phyloP scores from a whole-genome alignment of 2,888 invertebrate species.

The Rhodophaea formosa region DNA sequence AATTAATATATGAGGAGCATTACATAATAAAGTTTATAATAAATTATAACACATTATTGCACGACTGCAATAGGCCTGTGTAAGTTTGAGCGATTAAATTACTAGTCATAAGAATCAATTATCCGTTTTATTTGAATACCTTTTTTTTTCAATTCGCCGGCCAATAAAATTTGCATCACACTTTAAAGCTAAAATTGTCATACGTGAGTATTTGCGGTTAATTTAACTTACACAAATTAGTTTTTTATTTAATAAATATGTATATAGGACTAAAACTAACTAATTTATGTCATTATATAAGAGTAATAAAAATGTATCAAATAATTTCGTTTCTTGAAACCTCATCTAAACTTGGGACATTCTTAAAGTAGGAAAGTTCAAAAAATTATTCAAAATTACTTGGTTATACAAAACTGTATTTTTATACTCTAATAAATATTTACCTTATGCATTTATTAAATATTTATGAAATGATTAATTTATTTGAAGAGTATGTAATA shows the following conservation, averaged over 20 bases:
- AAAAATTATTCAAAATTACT: background rate
- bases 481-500: background rate
- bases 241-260: conserved; percentile 31
- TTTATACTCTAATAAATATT: background rate
- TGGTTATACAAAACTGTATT: background rate
- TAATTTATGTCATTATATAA: conserved; percentile 23
- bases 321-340: conserved; percentile 40
- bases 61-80: background rate
- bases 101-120: conserved; percentile 3
- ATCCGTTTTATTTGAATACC: no score
- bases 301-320: conserved; percentile 33
- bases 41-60: background rate
- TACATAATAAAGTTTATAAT: no score
- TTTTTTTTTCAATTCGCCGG: background rate
- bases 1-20: no score
- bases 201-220: conserved; percentile 36
- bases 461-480: background rate
- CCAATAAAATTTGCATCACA: background rate
- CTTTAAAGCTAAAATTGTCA: conserved; percentile 27
- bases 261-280: conserved; percentile 40
- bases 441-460: conserved; percentile 6
- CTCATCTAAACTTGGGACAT: conserved; percentile 27
- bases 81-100: background rate
- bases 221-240: conserved; percentile 20
- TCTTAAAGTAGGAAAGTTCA: conserved; percentile 12